Base-by-base conservation (phyloP, 2,888 invertebrate genomes). In the Neuroscelio doddi region DNA sequence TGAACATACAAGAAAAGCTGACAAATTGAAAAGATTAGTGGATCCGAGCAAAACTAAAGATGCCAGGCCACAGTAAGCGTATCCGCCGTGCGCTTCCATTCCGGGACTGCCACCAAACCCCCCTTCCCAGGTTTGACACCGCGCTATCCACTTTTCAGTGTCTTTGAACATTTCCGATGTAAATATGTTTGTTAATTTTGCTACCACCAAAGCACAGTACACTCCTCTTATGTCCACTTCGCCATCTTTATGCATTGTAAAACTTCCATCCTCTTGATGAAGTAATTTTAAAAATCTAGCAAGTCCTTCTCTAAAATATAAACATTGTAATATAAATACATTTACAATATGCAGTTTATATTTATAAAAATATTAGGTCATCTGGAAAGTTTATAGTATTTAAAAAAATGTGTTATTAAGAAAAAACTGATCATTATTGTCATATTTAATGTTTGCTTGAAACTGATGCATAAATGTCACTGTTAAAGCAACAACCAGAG, bases 61-160 rank as follows among this genome's bases (percentile, higher is more conserved):
- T 49, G 98, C 97, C 65, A 98, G 89, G 0, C 95, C 98, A 88
- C 99, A 99, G 85, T 96, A 99, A 0, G 98, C 93, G 85, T 99
- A 99, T n/a, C 99, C 99, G 1, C 99, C 99, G 86, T 99, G 99
- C 3, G 99, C 98, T 85, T 99, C 99, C 89, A 96, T 91, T 5
- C 95, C 96, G 0, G 96, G 96, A 70, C 89, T 92, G 0, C 97
- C 98, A 30, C 93, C 94, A 87, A 99, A 99, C 0, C 99, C 99
- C 36, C 99, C 99, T 86, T 99, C 99, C 86, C 98, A 99, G 0
- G 97, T 97, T 85, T 99, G 98, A 86, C 98, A 98, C 88, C 88
- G 87, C 24, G 92, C 89, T 75, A 99, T 91, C 98, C 98, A 99
- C 78, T 96, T 93, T 0, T 94, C 93, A 8, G 96, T 94, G 49